Evolutionary conservation across 1,140 invertebrate genomes (phyloP).

Genomic region (Panagrolaimus sp.): DNA sequence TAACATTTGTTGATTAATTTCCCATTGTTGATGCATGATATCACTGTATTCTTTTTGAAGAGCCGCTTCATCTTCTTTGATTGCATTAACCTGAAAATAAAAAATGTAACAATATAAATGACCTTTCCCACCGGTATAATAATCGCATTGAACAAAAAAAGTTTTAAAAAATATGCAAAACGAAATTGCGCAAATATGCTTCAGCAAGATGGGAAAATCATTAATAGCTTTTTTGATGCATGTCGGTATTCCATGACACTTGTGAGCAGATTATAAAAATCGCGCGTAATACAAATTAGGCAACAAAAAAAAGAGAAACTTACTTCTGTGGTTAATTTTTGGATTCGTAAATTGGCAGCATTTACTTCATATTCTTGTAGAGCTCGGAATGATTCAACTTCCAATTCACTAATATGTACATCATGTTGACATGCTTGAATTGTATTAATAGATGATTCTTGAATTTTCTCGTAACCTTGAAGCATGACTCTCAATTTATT

Average conservation of each 20-base stretch:
- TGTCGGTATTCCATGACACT: too few relatives aligned
- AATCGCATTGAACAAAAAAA: too few relatives aligned
- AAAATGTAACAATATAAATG: too few relatives aligned
- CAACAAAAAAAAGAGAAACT: not conserved
- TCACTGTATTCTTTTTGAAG: conserved; percentile 76
- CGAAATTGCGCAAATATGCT: too few relatives aligned
- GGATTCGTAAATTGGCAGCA: not conserved
- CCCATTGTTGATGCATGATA: conserved; percentile 63
- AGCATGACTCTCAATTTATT: conserved; percentile 91
- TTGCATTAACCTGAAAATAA: conserved; percentile 64
- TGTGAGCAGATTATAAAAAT: too few relatives aligned
- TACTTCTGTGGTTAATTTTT: not conserved
- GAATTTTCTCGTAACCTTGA: conserved; percentile 72
- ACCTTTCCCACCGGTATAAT: too few relatives aligned
- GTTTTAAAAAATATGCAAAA: too few relatives aligned
- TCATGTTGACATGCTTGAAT: not conserved
- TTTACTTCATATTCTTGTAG: not conserved
- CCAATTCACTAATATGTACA: not conserved
- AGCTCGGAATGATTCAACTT: not conserved
- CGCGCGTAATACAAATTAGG: too few relatives aligned
- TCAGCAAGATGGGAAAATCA: too few relatives aligned
- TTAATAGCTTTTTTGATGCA: too few relatives aligned
- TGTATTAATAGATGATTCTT: not conserved
- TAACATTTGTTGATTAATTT: conserved; percentile 47
- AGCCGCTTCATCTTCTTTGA: conserved; percentile 81